phyloP scores from a whole-genome alignment of 2,888 invertebrate genomes.

The Macaria notata region DNA sequence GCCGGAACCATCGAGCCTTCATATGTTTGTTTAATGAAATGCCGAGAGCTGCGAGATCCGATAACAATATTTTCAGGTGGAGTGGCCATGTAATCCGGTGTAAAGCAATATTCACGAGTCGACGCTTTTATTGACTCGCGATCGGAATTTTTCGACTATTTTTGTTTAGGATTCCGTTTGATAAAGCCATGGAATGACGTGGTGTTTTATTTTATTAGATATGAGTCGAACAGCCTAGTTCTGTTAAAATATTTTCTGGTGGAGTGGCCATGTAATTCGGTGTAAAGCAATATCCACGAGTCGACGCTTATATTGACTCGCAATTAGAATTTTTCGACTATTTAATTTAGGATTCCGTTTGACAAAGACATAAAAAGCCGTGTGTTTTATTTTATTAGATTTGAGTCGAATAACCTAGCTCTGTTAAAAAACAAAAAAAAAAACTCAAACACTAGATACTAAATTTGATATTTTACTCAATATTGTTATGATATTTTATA shows the following conservation, averaged over 20 bases:
- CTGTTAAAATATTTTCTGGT: constrained; percentile 25
- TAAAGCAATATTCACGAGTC: constrained; percentile 28
- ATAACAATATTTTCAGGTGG: constrained; percentile 27
- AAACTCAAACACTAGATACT: too few relatives aligned
- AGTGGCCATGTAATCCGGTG: constrained; percentile 23
- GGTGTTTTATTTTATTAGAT: too few relatives aligned
- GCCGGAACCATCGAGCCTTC: too few relatives aligned
- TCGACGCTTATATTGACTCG: constrained; percentile 26
- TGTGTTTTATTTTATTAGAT: too few relatives aligned
- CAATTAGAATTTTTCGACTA: constrained; percentile 1
- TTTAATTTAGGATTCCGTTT: too few relatives aligned
- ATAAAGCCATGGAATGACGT: too few relatives aligned
- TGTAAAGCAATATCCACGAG: constrained; percentile 28
- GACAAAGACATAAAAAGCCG: too few relatives aligned
- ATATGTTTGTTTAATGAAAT: constrained; percentile 7
- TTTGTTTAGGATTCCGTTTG: too few relatives aligned
- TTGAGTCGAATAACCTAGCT: background rate
- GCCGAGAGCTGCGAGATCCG: constrained; percentile 6
- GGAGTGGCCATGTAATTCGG: constrained; percentile 23
- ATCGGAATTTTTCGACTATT: constrained; percentile 1
- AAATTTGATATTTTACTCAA: too few relatives aligned
- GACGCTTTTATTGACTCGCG: constrained; percentile 25
- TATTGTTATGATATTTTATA: too few relatives aligned
- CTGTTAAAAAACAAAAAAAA: constrained; percentile 20
- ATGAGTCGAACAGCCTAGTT: background rate